Conservation (phyloP, 2,113 vertebrate species). For the Tachycineta bicolor region DNA sequence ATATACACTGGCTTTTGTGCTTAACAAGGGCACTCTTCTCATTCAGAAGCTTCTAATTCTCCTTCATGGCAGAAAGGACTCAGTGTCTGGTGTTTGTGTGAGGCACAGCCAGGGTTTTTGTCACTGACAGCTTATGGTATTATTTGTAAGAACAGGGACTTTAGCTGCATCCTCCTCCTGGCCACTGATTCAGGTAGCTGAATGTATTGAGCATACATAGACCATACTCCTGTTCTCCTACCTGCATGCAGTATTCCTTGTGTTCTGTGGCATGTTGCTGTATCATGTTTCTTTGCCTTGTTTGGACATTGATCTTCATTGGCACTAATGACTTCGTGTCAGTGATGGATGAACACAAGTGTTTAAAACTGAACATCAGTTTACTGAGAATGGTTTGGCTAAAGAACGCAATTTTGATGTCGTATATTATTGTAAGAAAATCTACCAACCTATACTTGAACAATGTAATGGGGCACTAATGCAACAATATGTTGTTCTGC, state of each 20-base stretch:
- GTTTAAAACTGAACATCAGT: not conserved
- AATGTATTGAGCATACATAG: not conserved
- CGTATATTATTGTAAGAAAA: not conserved
- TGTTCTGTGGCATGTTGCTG: not conserved
- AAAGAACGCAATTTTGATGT: not conserved
- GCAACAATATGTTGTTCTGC: not conserved
- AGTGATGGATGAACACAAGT: not conserved
- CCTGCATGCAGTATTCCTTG: not conserved
- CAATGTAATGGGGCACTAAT: not conserved
- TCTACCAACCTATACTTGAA: not conserved
- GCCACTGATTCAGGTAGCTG: not conserved
- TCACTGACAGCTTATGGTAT: not conserved
- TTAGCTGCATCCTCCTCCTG: not conserved
- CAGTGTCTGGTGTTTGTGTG: not conserved
- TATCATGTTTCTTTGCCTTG: not conserved
- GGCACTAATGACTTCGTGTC: not conserved
- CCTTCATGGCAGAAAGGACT: not conserved
- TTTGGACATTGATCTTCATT: not conserved
- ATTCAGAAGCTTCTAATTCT: not conserved
- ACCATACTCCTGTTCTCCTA: not conserved
- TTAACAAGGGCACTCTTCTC: not conserved
- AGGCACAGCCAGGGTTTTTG: not conserved
- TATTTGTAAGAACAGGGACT: not conserved
- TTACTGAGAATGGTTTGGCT: not conserved
- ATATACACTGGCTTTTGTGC: not conserved